These are phyloP conservation scores for Clarias laeviceps DNA, from an alignment of 2,797 vertebrate species.

Conservation along the genomic window DNA sequence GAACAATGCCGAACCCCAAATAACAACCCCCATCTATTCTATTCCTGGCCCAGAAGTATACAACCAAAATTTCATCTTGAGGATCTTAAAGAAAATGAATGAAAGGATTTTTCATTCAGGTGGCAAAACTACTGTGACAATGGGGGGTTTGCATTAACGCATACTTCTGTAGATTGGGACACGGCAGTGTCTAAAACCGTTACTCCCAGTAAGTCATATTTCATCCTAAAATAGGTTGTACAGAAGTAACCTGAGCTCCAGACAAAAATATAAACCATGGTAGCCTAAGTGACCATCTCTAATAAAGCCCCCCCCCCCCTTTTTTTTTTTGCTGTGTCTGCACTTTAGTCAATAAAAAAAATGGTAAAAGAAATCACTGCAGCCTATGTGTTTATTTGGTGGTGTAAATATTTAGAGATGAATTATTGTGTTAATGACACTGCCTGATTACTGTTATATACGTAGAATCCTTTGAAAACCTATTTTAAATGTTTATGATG, in stretches of 20 bases:
- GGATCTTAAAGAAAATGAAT: constrained; percentile 16
- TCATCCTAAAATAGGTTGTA: not conserved
- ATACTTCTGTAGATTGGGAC: too few species aligned
- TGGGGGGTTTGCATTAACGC: not conserved
- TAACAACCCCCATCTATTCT: not conserved
- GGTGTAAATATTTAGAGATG: not conserved
- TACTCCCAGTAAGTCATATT: not conserved
- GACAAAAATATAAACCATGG: constrained; percentile 1
- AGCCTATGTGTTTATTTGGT: too few species aligned
- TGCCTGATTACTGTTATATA: not conserved
- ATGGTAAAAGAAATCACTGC: not conserved
- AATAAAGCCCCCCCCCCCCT: too few species aligned
- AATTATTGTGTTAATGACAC: not conserved
- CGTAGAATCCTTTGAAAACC: not conserved
- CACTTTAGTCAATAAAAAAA: not conserved
- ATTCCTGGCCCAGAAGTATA: constrained; percentile 19
- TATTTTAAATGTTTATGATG: not conserved
- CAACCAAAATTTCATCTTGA: constrained; percentile 19
- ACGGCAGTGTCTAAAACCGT: not conserved
- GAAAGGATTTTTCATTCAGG: constrained; percentile 14
- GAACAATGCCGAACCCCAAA: not conserved
- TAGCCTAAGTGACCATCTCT: not conserved
- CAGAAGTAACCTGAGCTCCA: not conserved
- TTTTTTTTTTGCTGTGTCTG: not conserved
- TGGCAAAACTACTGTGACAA: not conserved